Conservation (phyloP, 2,113 vertebrate genomes). For the Lanius collurio region DNA sequence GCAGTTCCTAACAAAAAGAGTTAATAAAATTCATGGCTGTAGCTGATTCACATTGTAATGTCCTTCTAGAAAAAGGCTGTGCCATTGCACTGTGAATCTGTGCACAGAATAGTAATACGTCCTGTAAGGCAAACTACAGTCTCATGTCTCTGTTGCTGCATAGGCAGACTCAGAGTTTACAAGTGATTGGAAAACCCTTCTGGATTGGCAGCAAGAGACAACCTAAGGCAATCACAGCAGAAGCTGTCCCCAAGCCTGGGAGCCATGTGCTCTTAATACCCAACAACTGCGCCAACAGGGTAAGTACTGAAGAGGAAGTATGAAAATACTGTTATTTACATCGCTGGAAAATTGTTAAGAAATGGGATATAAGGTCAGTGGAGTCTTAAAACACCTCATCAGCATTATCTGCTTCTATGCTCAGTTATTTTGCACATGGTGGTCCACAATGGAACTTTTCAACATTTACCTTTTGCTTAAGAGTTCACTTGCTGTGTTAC, state of each 20-base stretch:
- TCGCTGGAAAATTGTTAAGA: background rate
- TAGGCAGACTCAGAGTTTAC: background rate
- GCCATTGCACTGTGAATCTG: slow-evolving; percentile 12
- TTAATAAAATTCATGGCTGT: slow-evolving; percentile 61
- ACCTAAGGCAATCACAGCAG: slow-evolving; percentile 23
- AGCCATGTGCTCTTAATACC: background rate
- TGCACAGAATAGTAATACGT: slow-evolving; percentile 53
- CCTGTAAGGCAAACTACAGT: background rate
- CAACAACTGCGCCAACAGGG: background rate
- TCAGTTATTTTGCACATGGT: background rate
- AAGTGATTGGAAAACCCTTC: background rate
- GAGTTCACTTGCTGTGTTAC: background rate
- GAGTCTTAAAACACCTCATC: slow-evolving; percentile 16
- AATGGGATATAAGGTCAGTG: background rate
- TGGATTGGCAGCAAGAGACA: slow-evolving; percentile 3
- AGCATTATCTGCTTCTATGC: background rate
- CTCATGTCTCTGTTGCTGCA: slow-evolving; percentile 28
- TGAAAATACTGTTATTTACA: background rate
- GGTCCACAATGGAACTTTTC: slow-evolving; percentile 8
- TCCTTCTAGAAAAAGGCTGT: slow-evolving; percentile 2
- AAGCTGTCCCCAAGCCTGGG: background rate
- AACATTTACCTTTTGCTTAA: background rate
- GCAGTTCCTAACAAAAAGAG: slow-evolving; percentile 52
- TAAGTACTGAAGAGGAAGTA: background rate
- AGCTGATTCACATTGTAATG: slow-evolving; percentile 62